Percentiles rank a stretch among this genome's conserved stretches.
Evolutionary conservation across 2,113 vertebrate genomes (phyloP).

Genomic region (Cebus imitator): DNA sequence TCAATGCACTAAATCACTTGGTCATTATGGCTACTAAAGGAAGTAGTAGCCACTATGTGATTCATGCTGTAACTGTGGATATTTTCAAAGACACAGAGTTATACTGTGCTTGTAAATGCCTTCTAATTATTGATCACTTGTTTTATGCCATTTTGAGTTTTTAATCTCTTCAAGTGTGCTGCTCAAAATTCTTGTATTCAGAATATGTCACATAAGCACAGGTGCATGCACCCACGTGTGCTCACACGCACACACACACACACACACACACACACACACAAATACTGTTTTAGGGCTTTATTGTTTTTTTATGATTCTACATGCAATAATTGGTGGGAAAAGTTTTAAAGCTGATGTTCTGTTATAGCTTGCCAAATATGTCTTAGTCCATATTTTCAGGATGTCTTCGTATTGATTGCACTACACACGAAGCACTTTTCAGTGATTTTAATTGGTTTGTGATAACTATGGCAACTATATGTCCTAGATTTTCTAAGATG

Average conservation of each 20-base stretch:
- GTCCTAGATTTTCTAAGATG: slow-evolving; percentile 65
- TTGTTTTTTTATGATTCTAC: neutral
- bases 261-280: neutral
- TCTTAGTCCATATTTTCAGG: slow-evolving; percentile 33
- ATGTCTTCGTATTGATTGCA: neutral
- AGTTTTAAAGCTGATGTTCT: neutral
- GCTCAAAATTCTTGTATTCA: slow-evolving; percentile 12
- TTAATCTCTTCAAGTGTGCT: slow-evolving; percentile 25
- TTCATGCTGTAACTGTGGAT: neutral
- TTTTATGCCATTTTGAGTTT: slow-evolving; percentile 36
- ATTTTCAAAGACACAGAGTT: neutral
- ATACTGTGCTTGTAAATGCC: neutral
- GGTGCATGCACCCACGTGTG: too few relatives aligned
- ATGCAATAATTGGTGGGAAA: neutral
- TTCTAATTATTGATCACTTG: slow-evolving; percentile 13
- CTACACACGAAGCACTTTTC: neutral
- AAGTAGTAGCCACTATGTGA: neutral
- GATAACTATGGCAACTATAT: slow-evolving; percentile 69
- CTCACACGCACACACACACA: neutral
- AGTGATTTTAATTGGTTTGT: slow-evolving; percentile 54
- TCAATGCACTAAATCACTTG: neutral
- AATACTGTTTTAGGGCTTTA: neutral
- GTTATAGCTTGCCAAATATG: neutral
- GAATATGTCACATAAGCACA: neutral
- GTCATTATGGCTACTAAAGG: too few relatives aligned